Conservation (phyloP, 2,888 invertebrate genomes). For the Heliconius charithonia region DNA sequence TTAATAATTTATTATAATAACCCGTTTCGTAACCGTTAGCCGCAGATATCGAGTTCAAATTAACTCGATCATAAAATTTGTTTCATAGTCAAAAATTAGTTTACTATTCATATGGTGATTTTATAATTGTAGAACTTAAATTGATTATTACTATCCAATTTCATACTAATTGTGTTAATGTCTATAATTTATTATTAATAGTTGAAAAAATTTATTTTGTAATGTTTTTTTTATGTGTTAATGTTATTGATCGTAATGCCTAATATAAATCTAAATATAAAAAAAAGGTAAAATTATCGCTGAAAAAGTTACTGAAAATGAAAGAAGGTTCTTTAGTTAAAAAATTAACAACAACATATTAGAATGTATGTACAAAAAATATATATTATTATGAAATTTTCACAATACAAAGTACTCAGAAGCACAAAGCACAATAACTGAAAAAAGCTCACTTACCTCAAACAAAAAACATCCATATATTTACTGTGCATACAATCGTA, state of each 20-base stretch:
- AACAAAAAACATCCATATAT: conserved; percentile 9
- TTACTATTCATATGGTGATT: conserved; percentile 12
- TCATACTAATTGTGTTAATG: conserved; percentile 16
- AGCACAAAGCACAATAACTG: neutral
- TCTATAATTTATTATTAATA: conserved; percentile 1
- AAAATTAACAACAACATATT: neutral
- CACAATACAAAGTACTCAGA: neutral
- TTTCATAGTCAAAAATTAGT: conserved; percentile 6
- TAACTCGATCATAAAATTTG: neutral
- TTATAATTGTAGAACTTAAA: conserved; percentile 8
- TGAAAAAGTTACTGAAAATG: too few species aligned
- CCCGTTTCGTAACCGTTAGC: neutral
- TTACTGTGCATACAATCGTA: neutral
- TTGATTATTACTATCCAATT: conserved; percentile 8
- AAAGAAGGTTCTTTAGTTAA: neutral
- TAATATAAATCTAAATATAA: neutral
- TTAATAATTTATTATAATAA: conserved; percentile 16
- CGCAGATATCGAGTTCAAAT: conserved; percentile 8
- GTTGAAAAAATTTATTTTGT: neutral
- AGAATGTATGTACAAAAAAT: neutral
- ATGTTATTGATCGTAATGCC: neutral
- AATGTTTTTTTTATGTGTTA: neutral
- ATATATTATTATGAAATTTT: neutral
- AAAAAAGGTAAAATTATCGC: too few species aligned
- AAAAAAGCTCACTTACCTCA: conserved; percentile 21